Base-by-base conservation (phyloP, 2,797 vertebrate genomes). In the Lates japonicus region DNA sequence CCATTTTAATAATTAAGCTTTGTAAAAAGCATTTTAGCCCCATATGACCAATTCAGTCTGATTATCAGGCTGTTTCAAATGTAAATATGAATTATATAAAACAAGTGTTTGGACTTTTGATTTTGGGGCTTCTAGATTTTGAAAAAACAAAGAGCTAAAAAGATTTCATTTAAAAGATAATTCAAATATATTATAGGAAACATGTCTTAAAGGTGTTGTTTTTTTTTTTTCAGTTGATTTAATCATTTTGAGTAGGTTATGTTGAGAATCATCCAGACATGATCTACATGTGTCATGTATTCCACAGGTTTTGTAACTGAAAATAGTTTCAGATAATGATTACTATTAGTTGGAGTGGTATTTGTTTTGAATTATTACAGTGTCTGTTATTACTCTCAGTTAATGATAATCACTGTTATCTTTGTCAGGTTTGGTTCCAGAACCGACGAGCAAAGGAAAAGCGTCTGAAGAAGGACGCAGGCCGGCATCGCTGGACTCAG, bases 361-460 rank as follows among this genome's bases (percentile, higher is more conserved):
- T 57, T 33, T 37, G 2, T 33, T 67, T 52, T 59, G 1, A 20
- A 61, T 5, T n/a, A 57, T 41, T 9, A 29, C 12, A n/a, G n/a
- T 41, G 22, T 19, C 37, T 7, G 14, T 57, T n/a, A n/a, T n/a
- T n/a, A n/a, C 48, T 44, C n/a, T 51, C 8, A 60, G 0, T 35
- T 19, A 20, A 67, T 17, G 0, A n/a, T 31, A 11, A 63, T 37
- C 25, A 2, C 62, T 55, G 19, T 52, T 49, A 1, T 81, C 22
- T 78, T 37, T 73, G 12, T 63, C 93, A 99, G 98, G 98, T 99
- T 41, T 99, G 98, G 98, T 99, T 99, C 93, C 98, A 99, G 95
- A 99, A 99, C 95, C 93, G 98, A 44, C 92, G 98, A 82, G 98
- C 98, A 57, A 99, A 99, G 90, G 98, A 99, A 92, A 99, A 99